Evolutionary conservation across 2,797 vertebrate genomes (phyloP).

Genomic region (Poecilia picta): DNA sequence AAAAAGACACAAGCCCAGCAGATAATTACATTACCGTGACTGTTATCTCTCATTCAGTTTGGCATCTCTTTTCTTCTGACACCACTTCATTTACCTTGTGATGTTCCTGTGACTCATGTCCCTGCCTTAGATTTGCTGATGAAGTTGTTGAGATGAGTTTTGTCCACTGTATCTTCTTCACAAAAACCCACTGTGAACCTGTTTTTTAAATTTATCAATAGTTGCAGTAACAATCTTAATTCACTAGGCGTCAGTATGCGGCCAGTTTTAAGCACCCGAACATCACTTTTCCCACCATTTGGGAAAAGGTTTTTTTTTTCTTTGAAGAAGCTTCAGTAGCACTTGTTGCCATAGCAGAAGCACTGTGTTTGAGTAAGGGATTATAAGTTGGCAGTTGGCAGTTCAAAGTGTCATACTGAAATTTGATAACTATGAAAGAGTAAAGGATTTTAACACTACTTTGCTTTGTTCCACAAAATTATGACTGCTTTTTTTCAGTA

Average conservation of each 20-base stretch:
- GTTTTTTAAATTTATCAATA: not conserved
- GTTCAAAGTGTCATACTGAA: conserved; percentile 8
- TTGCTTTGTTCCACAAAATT: conserved; percentile 8
- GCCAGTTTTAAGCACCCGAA: conserved; percentile 10
- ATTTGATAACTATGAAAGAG: conserved; percentile 6
- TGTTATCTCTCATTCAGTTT: conserved; percentile 30
- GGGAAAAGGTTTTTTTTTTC: conserved; percentile 35
- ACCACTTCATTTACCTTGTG: conserved; percentile 25
- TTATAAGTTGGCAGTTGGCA: conserved; percentile 1
- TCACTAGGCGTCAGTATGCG: conserved; percentile 71
- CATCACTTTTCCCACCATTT: not conserved
- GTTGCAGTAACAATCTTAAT: conserved; percentile 40
- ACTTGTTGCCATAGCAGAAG: conserved; percentile 45
- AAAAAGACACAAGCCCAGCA: conserved; percentile 26
- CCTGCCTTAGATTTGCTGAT: conserved; percentile 37
- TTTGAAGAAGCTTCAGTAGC: conserved; percentile 28
- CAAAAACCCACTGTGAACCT: conserved; percentile 1
- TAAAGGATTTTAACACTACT: not conserved
- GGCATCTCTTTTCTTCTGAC: conserved; percentile 19
- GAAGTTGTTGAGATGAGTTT: conserved; percentile 30
- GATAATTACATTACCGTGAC: conserved; percentile 43
- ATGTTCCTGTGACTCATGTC: conserved; percentile 22
- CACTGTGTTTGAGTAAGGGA: not conserved
- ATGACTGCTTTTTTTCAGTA: not conserved
- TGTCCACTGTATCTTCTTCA: conserved; percentile 11